Evolutionary conservation across 2,113 vertebrate genomes (phyloP).

Genomic region (Siniperca knerii): DNA sequence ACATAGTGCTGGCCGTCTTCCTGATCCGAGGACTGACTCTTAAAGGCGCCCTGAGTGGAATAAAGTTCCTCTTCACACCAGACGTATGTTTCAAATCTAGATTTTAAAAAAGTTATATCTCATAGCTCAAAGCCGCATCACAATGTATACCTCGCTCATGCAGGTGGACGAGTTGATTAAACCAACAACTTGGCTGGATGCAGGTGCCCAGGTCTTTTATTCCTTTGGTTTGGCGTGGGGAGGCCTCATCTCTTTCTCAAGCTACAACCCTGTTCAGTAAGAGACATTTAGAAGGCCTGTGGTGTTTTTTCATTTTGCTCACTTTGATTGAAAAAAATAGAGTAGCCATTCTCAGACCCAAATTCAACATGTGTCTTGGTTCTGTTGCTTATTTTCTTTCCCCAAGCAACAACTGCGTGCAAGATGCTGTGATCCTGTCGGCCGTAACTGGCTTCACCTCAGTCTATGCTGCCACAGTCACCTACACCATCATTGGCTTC

Average conservation of each 20-base stretch:
- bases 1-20: conserved; percentile 91
- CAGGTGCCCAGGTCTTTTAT: conserved; percentile 94
- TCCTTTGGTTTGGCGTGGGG: conserved; percentile 93
- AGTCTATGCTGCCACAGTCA: conserved; percentile 89
- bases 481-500: conserved; percentile 95
- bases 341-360: neutral
- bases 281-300: conserved; percentile 49
- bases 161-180: conserved; percentile 89
- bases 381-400: neutral
- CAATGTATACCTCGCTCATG: accelerated
- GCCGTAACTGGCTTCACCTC: conserved; percentile 91
- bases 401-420: conserved; percentile 91
- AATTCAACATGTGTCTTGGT: neutral
- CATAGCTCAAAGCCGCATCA: neutral
- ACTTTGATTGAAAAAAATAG: neutral
- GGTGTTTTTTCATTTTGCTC: neutral
- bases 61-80: conserved; percentile 91
- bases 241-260: conserved; percentile 96
- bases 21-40: conserved; percentile 91
- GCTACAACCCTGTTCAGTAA: conserved; percentile 96
- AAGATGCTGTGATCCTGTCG: conserved; percentile 90
- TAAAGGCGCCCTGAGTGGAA: conserved; percentile 89
- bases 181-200: conserved; percentile 92
- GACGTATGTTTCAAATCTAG: conserved; percentile 81
- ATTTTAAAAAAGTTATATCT: neutral